Evolutionary conservation across 2,797 vertebrate genomes (phyloP).

Genomic region (Brachyrhaphis roseni): DNA sequence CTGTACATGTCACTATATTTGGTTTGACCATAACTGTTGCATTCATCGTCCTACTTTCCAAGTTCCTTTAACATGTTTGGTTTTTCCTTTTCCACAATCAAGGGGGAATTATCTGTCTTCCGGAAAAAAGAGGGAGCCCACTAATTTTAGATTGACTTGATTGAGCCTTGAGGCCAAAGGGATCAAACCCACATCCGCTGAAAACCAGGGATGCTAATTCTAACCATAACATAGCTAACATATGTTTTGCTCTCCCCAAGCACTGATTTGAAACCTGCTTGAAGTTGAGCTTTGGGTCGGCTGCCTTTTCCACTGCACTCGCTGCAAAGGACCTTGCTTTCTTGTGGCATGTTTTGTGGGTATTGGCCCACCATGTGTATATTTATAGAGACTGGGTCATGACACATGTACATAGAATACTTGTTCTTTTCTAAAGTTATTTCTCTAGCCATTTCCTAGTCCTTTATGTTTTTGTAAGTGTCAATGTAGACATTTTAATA

Average conservation of each 20-base stretch:
- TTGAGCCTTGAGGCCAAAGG: conserved; percentile 77
- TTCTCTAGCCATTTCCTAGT: conserved; percentile 46
- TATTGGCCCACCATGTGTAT: conserved; percentile 70
- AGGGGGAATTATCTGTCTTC: conserved; percentile 80
- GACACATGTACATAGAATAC: conserved; percentile 67
- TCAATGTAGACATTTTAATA: conserved; percentile 41
- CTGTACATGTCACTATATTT: conserved; percentile 67
- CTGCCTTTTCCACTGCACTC: conserved; percentile 55
- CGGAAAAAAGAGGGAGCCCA: conserved; percentile 72
- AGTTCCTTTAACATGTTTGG: conserved; percentile 61
- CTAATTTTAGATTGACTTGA: conserved; percentile 84
- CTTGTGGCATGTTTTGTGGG: conserved; percentile 78
- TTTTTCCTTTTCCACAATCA: conserved; percentile 77
- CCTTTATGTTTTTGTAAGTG: conserved; percentile 45
- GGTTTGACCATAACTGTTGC: conserved; percentile 24
- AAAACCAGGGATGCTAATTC: conserved; percentile 78
- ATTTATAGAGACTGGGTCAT: conserved; percentile 78
- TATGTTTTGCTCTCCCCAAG: conserved; percentile 79
- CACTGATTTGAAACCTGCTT: conserved; percentile 78
- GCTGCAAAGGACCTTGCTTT: conserved; percentile 70
- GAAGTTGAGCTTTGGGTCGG: conserved; percentile 52
- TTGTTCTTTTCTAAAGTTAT: conserved; percentile 66
- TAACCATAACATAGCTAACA: conserved; percentile 84
- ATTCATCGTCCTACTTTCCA: conserved; percentile 30
- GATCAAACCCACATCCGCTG: conserved; percentile 82